Evolutionary conservation across 2,797 vertebrate species (phyloP), one percentile per base, ranked within the genome.

Genomic region (Enteromius radiatus): DNA sequence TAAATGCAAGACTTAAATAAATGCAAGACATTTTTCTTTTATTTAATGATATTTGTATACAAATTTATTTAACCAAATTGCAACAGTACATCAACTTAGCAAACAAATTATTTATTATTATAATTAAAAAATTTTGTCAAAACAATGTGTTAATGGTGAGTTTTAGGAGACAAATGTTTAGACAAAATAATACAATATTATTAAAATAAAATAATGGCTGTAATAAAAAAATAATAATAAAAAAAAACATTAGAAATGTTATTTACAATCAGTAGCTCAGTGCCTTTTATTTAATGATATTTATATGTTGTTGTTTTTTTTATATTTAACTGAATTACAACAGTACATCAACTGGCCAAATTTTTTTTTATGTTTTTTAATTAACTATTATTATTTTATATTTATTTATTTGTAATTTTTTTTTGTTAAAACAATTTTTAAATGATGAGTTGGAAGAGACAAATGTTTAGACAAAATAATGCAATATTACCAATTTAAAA

Each of bases 1-100:
- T 78, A 45, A 63, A 63, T 63, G 12, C 38, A 56, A 83, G 61
- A 70, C 14, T 21, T 69, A 26, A 75, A 83, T 78, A 45, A 63
- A 63, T 63, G 12, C 38, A 56, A 83, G 61, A 70, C 14, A 31
- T 31, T 31, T 31, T 21, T 63, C 11, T 47, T 67, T 74, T 59
- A 59, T 83, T 81, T 76, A 63, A 31, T 33, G 15, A 64, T 64
- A 54, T 56, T 77, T 80, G 23, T 59, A 38, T 26, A 12, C 3
- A 9, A 9, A 21, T 74, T 80, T 31, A 28, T 17, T 41, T 63
- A 11, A 61, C 17, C 54, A 6, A 33, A 75, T 43, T 2, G 2
- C 45, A 52, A 38, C 45, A 11, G 43, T 14, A 64, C 28, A 31
- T 8, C 14, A 33, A 33, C 15, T 15, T 26, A 12, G 56, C 56